phyloP scores from a whole-genome alignment of 2,797 vertebrate species.

The Gadopsis marmoratus region DNA sequence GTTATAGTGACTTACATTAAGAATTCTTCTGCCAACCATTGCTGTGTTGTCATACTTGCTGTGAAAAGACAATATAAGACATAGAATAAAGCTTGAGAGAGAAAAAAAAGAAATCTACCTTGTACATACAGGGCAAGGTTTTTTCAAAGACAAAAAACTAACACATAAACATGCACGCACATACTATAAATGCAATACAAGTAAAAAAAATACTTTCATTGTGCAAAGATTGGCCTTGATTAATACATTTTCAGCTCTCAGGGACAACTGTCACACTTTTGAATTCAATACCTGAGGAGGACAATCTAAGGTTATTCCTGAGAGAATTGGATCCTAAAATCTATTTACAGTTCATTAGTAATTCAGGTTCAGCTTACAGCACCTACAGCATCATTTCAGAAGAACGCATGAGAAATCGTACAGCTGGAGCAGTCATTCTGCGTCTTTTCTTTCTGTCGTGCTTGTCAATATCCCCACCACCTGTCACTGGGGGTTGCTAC shows the following conservation, averaged over 20 bases:
- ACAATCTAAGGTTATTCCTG: slow-evolving; percentile 68
- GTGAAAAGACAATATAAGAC: background rate
- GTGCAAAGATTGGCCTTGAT: slow-evolving; percentile 19
- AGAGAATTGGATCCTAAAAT: slow-evolving; percentile 67
- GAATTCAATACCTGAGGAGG: slow-evolving; percentile 56
- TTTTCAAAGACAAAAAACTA: no score
- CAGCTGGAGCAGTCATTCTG: slow-evolving; percentile 43
- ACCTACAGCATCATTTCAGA: slow-evolving; percentile 57
- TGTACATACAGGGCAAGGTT: background rate
- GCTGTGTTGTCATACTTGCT: background rate
- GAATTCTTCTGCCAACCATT: no score
- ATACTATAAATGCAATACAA: background rate
- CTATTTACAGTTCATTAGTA: slow-evolving; percentile 59
- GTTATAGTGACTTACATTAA: no score
- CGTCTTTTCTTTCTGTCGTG: slow-evolving; percentile 28
- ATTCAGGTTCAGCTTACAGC: slow-evolving; percentile 44
- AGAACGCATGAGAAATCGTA: slow-evolving; percentile 47
- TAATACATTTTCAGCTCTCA: slow-evolving; percentile 15
- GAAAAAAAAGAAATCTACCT: no score
- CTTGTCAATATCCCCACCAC: slow-evolving; percentile 41
- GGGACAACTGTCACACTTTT: slow-evolving; percentile 21
- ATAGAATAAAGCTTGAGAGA: background rate
- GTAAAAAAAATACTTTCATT: background rate
- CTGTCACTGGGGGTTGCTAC: slow-evolving; percentile 21
- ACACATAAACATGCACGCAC: background rate